Conservation (phyloP, 2,888 invertebrate species). For the Cheiracanthium punctorium region DNA sequence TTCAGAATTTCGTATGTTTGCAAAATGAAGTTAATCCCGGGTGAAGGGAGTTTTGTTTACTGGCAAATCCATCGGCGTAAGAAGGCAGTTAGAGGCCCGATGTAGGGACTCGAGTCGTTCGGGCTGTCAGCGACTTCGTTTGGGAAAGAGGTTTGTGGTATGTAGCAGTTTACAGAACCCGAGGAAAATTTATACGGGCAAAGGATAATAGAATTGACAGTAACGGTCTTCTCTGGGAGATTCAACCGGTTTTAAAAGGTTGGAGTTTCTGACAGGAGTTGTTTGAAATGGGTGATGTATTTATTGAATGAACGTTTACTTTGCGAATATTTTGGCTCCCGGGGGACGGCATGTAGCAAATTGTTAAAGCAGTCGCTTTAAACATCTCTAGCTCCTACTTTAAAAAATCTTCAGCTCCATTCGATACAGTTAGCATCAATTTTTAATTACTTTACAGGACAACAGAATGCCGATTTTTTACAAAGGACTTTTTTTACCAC, state of each 20-base stretch:
- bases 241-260: background rate
- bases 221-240: background rate
- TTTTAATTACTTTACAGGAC: no score
- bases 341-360: no score
- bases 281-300: no score
- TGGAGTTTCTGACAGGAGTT: no score
- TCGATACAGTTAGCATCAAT: no score
- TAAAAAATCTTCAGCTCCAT: no score
- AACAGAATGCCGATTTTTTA: no score
- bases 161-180: background rate
- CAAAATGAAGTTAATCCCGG: background rate
- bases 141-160: conserved; percentile 2
- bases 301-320: no score
- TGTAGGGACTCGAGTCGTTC: conserved; percentile 30
- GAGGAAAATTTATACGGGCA: background rate
- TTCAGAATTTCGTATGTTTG: background rate
- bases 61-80: conserved; percentile 54
- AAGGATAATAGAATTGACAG: background rate
- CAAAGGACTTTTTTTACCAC: no score
- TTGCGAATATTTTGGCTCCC: no score
- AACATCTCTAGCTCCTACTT: no score
- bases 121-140: conserved; percentile 48
- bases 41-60: conserved; percentile 49
- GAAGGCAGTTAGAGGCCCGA: conserved; percentile 54
- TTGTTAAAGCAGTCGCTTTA: no score